Evolutionary conservation across 64 coral and sea anemone genomes (phyloP).

Genomic region (Actinia equina): DNA sequence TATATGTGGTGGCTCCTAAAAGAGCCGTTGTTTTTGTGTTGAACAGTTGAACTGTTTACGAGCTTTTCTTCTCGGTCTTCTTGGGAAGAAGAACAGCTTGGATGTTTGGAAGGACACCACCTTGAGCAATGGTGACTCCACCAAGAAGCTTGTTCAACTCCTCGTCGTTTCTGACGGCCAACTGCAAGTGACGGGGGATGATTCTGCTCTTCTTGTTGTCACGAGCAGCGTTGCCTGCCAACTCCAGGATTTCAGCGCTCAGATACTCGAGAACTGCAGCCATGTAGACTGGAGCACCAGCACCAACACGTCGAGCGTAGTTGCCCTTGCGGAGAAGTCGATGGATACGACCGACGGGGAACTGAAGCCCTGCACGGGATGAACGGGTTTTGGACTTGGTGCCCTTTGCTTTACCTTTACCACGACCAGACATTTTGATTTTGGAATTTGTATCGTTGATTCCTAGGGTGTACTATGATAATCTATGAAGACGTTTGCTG

Average conservation of each 20-base stretch:
- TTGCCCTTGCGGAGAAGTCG: constrained; percentile 52
- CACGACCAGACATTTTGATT: constrained; percentile 55
- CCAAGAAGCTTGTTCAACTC: constrained; percentile 43
- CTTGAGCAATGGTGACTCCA: constrained; percentile 32
- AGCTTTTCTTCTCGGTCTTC: constrained; percentile 40
- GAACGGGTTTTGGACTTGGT: constrained; percentile 42
- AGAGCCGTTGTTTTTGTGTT: constrained; percentile 43
- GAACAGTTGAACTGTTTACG: constrained; percentile 13
- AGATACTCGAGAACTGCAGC: constrained; percentile 6
- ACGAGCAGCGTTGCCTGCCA: constrained; percentile 16
- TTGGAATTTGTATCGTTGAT: constrained; percentile 16
- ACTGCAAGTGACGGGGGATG: constrained; percentile 36
- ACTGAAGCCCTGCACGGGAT: constrained; percentile 39
- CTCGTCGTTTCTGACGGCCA: constrained; percentile 34
- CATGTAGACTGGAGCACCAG: constrained; percentile 38
- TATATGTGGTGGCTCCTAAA: constrained; percentile 49
- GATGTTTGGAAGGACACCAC: constrained; percentile 28
- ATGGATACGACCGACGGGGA: constrained; percentile 47
- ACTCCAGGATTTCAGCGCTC: constrained; percentile 16
- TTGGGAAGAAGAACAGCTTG: constrained; percentile 35
- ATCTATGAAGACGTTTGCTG: neutral
- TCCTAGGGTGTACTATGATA: neutral
- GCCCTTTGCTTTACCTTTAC: constrained; percentile 58
- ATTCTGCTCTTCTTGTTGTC: constrained; percentile 29
- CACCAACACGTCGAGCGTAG: constrained; percentile 43